Conservation (phyloP, 2,888 invertebrate species). For the Dermolepida albohirtum region DNA sequence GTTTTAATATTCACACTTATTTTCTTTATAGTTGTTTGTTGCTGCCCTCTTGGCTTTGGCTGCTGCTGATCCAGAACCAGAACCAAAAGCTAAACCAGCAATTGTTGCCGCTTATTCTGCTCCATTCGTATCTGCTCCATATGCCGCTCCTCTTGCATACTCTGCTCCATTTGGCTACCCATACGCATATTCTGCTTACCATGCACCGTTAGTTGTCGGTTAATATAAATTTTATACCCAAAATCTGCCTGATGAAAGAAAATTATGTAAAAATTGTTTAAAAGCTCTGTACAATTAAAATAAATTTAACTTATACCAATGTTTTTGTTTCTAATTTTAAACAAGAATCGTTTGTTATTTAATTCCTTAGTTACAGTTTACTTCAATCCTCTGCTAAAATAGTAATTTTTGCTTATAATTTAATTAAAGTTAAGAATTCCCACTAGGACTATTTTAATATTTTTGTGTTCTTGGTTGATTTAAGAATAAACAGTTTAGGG, state of each 20-base stretch:
- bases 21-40: constrained; percentile 63
- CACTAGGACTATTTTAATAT: no score
- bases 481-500: no score
- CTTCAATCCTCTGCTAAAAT: no score
- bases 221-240: constrained; percentile 2
- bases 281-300: constrained; percentile 35
- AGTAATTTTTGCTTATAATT: no score
- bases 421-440: no score
- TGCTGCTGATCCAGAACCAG: constrained; percentile 57
- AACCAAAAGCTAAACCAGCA: constrained; percentile 42
- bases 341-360: neutral
- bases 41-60: constrained; percentile 66
- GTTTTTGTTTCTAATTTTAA: neutral
- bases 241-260: constrained; percentile 11
- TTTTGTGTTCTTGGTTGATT: no score
- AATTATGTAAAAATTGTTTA: constrained; percentile 12
- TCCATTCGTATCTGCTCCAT: constrained; percentile 34
- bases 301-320: constrained; percentile 29
- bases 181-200: constrained; percentile 54
- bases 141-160: constrained; percentile 21
- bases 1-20: no score
- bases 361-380: no score
- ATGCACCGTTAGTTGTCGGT: constrained; percentile 32
- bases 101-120: constrained; percentile 33
- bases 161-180: constrained; percentile 48